Percentiles rank a stretch among this genome's conserved stretches.
These are phyloP conservation scores for Halisarca cf. caerulea DNA, from an alignment of 37 sponge, comb jelly and placozoan species.

Conservation along the genomic window DNA sequence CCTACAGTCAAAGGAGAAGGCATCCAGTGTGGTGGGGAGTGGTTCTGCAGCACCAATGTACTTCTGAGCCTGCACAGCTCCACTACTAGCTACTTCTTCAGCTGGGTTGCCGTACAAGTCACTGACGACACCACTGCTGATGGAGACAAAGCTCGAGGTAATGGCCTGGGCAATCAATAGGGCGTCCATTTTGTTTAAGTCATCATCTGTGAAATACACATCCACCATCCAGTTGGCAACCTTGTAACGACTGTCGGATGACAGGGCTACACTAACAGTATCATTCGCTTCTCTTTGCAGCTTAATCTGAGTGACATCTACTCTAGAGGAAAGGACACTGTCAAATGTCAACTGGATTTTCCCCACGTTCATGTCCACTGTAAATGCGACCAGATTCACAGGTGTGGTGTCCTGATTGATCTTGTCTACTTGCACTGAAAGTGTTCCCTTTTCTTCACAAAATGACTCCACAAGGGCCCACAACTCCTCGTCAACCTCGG, in stretches of 20 bases:
- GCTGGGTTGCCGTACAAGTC: neutral
- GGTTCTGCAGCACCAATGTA: neutral
- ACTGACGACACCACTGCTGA: neutral
- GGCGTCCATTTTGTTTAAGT: neutral
- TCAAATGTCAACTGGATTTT: conserved; percentile 2
- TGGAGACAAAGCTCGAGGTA: neutral
- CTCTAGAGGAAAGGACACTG: neutral
- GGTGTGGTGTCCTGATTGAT: neutral
- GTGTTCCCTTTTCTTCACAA: neutral
- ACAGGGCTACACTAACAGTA: neutral
- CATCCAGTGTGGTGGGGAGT: neutral
- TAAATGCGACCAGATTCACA: neutral
- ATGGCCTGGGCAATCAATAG: neutral
- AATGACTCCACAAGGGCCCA: neutral
- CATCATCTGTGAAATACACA: neutral
- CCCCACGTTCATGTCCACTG: neutral
- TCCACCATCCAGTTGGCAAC: neutral
- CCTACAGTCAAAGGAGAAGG: neutral
- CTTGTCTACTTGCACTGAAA: neutral
- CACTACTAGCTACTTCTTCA: neutral
- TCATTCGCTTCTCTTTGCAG: neutral
- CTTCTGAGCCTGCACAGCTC: neutral
- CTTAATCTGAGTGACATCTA: neutral
- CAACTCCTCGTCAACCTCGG: neutral
- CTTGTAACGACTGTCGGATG: neutral